A percentile compares a stretch with the other conserved stretches of the same genome.
phyloP scores from a whole-genome alignment of 2,888 invertebrate genomes.

The Hemithea aestivaria region DNA sequence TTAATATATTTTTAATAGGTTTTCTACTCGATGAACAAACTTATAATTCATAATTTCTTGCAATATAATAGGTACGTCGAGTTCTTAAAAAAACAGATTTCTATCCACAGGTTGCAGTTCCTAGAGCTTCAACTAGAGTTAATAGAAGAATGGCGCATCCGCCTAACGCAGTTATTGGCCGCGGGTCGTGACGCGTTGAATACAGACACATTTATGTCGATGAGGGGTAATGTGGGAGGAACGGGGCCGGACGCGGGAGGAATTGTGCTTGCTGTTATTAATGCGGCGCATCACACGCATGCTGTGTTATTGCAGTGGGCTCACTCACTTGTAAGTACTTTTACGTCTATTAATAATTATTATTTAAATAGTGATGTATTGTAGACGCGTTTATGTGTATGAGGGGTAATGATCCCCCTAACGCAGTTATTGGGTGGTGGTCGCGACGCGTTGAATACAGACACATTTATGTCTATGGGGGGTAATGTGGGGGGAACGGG shows the following conservation, averaged over 20 bases:
- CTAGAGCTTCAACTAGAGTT: slow-evolving; percentile 92
- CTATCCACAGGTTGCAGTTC: slow-evolving; percentile 84
- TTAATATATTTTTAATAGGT: no score
- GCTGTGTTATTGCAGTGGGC: slow-evolving; percentile 71
- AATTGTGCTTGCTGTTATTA: slow-evolving; percentile 80
- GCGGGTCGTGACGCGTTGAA: slow-evolving; percentile 46
- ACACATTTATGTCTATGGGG: slow-evolving; percentile 50
- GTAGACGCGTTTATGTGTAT: slow-evolving; percentile 49
- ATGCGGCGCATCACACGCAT: slow-evolving; percentile 64
- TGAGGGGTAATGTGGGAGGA: no score
- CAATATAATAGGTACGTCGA: no score
- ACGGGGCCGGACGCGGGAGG: slow-evolving; percentile 54
- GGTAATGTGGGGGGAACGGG: no score
- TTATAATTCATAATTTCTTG: no score
- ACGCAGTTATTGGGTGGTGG: slow-evolving; percentile 83
- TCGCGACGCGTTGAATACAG: slow-evolving; percentile 37
- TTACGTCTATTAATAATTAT: no score
- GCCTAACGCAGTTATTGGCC: slow-evolving; percentile 87
- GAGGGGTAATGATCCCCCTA: no score
- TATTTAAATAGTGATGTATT: no score
- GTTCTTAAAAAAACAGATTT: no score
- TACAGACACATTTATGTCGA: slow-evolving; percentile 48
- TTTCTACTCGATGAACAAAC: no score
- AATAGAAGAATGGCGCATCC: slow-evolving; percentile 93
- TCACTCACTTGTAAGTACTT: slow-evolving; percentile 55